Evolutionary conservation across 2,113 vertebrate genomes (phyloP).

Genomic region (Phaetusa simplex): DNA sequence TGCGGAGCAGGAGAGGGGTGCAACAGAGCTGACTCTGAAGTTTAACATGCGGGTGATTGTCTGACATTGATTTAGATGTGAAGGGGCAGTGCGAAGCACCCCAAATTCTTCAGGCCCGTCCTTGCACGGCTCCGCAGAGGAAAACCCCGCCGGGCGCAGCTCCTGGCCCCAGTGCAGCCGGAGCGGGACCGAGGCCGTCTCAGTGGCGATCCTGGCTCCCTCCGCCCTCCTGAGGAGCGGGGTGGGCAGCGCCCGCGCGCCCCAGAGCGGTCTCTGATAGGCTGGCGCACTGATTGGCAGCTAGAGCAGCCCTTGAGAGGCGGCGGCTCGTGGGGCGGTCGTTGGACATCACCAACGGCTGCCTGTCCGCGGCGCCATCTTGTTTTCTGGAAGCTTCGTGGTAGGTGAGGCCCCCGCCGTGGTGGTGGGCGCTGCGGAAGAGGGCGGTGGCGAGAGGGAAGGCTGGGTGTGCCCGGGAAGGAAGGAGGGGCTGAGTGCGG

Average conservation of each 20-base stretch:
- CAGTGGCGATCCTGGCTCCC: fast-evolving
- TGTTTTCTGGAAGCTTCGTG: not conserved
- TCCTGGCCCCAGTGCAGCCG: fast-evolving
- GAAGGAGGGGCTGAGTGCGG: no score
- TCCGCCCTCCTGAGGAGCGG: fast-evolving
- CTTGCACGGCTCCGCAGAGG: fast-evolving
- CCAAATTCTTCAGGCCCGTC: fast-evolving
- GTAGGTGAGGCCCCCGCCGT: fast-evolving
- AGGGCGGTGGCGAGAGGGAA: no score
- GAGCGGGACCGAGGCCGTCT: fast-evolving
- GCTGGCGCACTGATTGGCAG: not conserved
- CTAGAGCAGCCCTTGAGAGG: not conserved
- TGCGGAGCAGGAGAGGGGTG: fast-evolving
- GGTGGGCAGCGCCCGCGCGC: fast-evolving
- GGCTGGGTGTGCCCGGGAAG: no score
- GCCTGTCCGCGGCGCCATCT: not conserved
- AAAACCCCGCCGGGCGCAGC: fast-evolving
- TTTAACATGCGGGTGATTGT: fast-evolving
- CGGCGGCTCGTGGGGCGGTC: fast-evolving
- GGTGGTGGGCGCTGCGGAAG: no score
- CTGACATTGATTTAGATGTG: fast-evolving
- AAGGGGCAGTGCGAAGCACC: fast-evolving
- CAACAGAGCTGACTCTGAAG: not conserved
- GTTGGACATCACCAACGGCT: fast-evolving
- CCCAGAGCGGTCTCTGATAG: not conserved